Evolutionary conservation across 2,888 invertebrate genomes (phyloP).

Genomic region (Saturnia japonica): DNA sequence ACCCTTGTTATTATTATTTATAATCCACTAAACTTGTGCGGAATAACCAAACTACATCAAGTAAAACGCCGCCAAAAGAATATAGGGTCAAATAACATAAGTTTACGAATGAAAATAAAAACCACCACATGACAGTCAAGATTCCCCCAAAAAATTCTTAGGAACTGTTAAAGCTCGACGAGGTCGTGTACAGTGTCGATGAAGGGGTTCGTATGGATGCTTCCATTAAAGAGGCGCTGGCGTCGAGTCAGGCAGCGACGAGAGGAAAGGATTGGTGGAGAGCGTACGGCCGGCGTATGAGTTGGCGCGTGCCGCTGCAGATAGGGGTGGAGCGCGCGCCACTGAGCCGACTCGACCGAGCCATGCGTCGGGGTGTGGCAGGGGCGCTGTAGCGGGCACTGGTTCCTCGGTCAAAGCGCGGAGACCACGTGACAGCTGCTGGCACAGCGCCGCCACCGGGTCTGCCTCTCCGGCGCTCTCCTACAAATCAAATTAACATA

Average conservation of each 20-base stretch:
- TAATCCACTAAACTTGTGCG: background rate
- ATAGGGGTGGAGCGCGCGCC: slow-evolving; percentile 79
- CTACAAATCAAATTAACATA: slow-evolving; percentile 24
- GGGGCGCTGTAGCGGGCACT: slow-evolving; percentile 50
- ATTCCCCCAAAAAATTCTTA: too few relatives aligned
- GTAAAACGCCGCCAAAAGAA: background rate
- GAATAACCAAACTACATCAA: background rate
- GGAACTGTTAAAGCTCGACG: too few relatives aligned
- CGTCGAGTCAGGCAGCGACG: slow-evolving; percentile 26
- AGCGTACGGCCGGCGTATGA: slow-evolving; percentile 59
- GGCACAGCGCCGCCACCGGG: slow-evolving; percentile 90
- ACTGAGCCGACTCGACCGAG: slow-evolving; percentile 89
- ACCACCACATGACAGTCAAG: too few relatives aligned
- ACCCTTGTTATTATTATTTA: background rate
- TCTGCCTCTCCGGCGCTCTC: slow-evolving; percentile 49
- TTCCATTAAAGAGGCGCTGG: slow-evolving; percentile 20
- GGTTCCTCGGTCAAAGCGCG: slow-evolving; percentile 85
- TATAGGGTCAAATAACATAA: background rate
- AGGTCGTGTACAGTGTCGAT: background rate
- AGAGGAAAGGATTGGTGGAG: slow-evolving; percentile 39
- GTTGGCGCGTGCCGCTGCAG: slow-evolving; percentile 40
- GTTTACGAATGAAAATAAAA: background rate
- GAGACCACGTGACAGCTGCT: slow-evolving; percentile 88
- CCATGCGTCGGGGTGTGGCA: slow-evolving; percentile 93
- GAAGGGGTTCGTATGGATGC: background rate